Evolutionary conservation across 2,888 invertebrate genomes (phyloP).

Genomic region (Xestia xanthographa): DNA sequence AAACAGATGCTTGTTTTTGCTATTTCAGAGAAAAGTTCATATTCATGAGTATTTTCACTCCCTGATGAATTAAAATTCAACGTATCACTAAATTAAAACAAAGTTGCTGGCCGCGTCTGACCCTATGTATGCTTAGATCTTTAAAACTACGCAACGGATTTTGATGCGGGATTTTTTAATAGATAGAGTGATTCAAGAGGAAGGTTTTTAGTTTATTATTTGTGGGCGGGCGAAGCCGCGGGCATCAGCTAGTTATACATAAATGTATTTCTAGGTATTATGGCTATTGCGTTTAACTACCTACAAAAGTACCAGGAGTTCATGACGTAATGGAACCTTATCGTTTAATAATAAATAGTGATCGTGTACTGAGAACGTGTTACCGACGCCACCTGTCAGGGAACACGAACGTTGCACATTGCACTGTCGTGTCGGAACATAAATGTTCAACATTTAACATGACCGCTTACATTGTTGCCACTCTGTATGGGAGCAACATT

Average conservation of each 20-base stretch:
- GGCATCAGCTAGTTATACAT: no score
- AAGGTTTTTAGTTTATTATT: no score
- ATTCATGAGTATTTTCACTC: neutral
- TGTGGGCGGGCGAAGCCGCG: no score
- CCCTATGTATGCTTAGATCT: no score
- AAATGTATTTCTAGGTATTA: slow-evolving; percentile 10
- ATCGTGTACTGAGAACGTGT: slow-evolving; percentile 45
- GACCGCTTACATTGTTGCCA: slow-evolving; percentile 30
- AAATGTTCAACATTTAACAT: slow-evolving; percentile 47
- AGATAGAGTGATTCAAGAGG: no score
- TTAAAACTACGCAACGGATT: no score
- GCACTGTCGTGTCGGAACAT: slow-evolving; percentile 53
- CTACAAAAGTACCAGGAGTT: neutral
- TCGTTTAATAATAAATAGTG: slow-evolving; percentile 52
- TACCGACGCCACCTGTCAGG: slow-evolving; percentile 47
- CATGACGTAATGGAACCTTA: slow-evolving; percentile 30
- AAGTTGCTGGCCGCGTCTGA: no score
- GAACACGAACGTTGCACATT: slow-evolving; percentile 50
- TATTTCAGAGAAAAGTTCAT: neutral
- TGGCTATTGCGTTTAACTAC: neutral
- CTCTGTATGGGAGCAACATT: slow-evolving; percentile 10
- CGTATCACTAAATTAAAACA: no score
- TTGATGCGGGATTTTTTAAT: no score
- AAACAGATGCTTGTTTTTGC: neutral
- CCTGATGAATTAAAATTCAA: slow-evolving; percentile 7